Base-by-base conservation (phyloP, 1,140 invertebrate species). In the Nylanderia fulva region DNA sequence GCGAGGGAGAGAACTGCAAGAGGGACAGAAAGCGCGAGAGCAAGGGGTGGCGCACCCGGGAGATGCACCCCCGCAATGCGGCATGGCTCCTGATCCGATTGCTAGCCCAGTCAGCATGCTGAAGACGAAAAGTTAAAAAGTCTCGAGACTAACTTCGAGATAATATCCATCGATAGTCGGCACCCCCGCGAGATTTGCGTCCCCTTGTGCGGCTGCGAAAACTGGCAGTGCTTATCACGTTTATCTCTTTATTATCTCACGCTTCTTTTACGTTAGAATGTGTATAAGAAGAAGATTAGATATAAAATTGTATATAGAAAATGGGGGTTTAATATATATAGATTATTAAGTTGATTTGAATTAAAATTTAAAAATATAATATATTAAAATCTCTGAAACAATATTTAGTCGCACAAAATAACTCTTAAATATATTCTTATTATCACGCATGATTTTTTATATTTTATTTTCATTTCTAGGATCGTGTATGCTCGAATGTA, bases 31-130 rank as follows among this genome's bases (percentile, higher is more conserved):
- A 66, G 58, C 60, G 69, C 15, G 33, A 27, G 72, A 66, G 42
- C 0, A 15, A 39, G 29, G 42, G 82, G 27, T 60, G 48, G 66
- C 42, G 66, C 39, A 45, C 21, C 18, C 36, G 61, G 75, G 36
- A 79, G 72, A 88, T 66, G 74, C 58, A 61, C 52, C 64, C 88
- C 90, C 77, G 90, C 89, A 90, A 88, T 90, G 90, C 89, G 90
- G 87, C 84, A 90, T 33, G 39, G 39, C 54, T 90, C 80, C 86
- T 86, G 79, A 90, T 90, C 89, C 83, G 86, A 90, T 90, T 88
- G 86, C 69, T 21, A 90, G 79, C 69, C 52, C 83, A 90, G 83
- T 90, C 86, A 90, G 86, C 86, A 75, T 84, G 68, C 27, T 75
- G 69, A 85, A n/a, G 27, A 60, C 54, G 63, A 77, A 48, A 48